Conservation (phyloP, 2,113 vertebrate genomes). For the Pelecanus crispus region DNA sequence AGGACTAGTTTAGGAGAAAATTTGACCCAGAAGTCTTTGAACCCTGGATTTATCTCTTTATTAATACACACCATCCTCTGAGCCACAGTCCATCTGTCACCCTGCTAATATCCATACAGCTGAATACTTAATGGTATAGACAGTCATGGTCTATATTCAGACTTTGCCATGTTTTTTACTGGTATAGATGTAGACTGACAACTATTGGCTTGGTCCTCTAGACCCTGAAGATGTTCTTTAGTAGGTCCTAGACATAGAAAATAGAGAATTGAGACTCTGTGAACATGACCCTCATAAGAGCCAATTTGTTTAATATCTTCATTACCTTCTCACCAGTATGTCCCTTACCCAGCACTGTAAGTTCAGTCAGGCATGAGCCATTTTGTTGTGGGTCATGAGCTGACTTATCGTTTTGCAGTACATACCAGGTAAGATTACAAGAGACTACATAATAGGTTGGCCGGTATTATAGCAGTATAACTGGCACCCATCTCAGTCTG, state of each 20-base stretch:
- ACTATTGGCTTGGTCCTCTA: fast-evolving
- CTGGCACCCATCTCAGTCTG: not conserved
- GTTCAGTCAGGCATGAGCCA: not conserved
- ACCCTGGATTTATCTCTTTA: not conserved
- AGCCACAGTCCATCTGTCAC: not conserved
- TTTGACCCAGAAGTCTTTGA: not conserved
- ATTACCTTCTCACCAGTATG: not conserved
- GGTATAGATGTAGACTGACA: not conserved
- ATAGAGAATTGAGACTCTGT: not conserved
- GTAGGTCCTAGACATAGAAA: not conserved
- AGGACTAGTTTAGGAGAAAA: not conserved
- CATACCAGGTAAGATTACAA: not conserved
- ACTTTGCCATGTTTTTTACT: not conserved
- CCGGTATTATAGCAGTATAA: not conserved
- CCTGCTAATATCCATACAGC: not conserved
- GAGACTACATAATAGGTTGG: not conserved
- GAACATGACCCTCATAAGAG: not conserved
- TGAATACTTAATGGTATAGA: not conserved
- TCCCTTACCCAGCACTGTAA: not conserved
- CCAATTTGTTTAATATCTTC: not conserved
- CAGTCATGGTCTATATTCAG: not conserved
- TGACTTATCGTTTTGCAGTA: not conserved
- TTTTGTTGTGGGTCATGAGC: not conserved
- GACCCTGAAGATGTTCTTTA: not conserved
- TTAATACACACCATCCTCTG: not conserved